Percentiles rank a stretch among this genome's conserved stretches.
phyloP scores from a whole-genome alignment of 2,888 invertebrate genomes.

The Cerastoderma edule region DNA sequence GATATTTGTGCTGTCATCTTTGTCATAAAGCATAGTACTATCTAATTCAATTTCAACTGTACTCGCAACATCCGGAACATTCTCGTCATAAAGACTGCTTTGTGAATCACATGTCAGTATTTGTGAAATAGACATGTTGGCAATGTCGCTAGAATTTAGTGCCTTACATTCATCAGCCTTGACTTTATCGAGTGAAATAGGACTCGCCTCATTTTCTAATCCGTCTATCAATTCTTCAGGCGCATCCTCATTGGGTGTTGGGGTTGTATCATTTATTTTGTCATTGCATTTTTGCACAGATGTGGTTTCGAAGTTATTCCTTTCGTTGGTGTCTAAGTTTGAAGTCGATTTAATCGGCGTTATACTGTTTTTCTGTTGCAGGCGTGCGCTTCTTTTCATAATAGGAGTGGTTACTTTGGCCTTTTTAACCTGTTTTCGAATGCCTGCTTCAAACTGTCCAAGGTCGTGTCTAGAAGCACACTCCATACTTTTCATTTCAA shows the following conservation, averaged over 20 bases:
- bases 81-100: conserved; percentile 5
- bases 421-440: not conserved
- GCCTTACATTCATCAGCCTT: not conserved
- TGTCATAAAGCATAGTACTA: not conserved
- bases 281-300: too few relatives aligned
- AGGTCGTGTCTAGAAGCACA: not conserved
- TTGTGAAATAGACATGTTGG: conserved; percentile 22
- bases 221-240: not conserved
- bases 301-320: too few relatives aligned
- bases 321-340: not conserved
- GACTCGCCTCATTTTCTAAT: not conserved
- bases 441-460: not conserved
- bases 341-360: not conserved
- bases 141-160: not conserved
- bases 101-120: conserved; percentile 19
- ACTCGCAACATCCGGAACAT: conserved; percentile 5
- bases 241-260: not conserved
- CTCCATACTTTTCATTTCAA: not conserved
- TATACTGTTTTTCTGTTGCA: not conserved
- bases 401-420: not conserved
- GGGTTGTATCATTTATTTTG: not conserved
- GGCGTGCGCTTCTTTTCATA: conserved; percentile 14
- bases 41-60: conserved; percentile 13
- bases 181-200: not conserved
- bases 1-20: too few relatives aligned